Percentiles rank a stretch among this genome's conserved stretches.
phyloP scores from a whole-genome alignment of 2,113 vertebrate species.

The Rhinogobius similis region DNA sequence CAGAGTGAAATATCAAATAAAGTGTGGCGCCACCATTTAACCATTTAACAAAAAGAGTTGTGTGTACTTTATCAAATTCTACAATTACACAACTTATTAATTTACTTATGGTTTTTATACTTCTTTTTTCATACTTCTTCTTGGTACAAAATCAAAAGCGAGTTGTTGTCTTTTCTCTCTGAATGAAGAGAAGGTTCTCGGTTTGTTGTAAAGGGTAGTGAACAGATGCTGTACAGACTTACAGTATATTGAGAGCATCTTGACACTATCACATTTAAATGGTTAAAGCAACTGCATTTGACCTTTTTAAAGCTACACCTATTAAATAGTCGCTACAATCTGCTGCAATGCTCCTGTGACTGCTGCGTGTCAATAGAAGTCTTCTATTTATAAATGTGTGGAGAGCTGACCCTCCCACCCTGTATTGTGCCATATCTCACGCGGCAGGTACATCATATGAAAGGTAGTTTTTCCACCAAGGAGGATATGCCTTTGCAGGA shows the following conservation, averaged over 20 bases:
- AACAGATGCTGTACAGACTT: not conserved
- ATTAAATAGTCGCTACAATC: not conserved
- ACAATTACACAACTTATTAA: too few relatives aligned
- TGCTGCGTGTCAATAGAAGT: not conserved
- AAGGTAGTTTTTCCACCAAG: not conserved
- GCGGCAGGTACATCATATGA: not conserved
- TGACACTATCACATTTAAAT: not conserved
- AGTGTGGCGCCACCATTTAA: too few relatives aligned
- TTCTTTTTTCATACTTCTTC: too few relatives aligned
- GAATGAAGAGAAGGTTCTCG: not conserved
- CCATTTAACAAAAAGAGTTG: too few relatives aligned
- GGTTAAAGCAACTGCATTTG: not conserved
- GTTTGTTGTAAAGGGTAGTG: not conserved
- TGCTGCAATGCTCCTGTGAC: constrained; percentile 2
- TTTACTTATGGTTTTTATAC: too few relatives aligned
- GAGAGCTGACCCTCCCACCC: not conserved
- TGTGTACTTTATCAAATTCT: too few relatives aligned
- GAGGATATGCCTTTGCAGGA: not conserved
- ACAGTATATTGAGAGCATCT: not conserved
- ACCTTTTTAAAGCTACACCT: not conserved
- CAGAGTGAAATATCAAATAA: too few relatives aligned
- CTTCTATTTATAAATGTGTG: constrained; percentile 5
- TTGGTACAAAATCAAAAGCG: too few relatives aligned
- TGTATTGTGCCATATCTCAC: not conserved
- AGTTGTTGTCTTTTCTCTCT: not conserved